Conservation (phyloP, 2,888 invertebrate genomes). For the Cordilura impudica region DNA sequence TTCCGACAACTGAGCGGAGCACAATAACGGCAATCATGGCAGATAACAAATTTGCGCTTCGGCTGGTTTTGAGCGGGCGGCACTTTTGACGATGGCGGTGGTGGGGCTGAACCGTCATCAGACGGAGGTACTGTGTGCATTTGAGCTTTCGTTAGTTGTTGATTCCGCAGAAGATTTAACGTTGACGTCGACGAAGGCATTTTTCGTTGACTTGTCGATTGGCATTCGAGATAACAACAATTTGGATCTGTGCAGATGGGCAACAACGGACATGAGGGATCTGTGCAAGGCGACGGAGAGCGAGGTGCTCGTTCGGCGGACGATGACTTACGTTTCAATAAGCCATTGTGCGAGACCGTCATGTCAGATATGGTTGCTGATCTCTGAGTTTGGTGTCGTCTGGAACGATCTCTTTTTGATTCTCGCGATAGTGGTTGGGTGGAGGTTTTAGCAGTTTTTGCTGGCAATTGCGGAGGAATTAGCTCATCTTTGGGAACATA, state of each 20-base stretch:
- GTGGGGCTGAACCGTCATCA: conserved; percentile 68
- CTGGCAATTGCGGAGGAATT: conserved; percentile 63
- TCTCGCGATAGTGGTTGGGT: conserved; percentile 63
- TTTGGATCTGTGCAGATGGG: conserved; percentile 78
- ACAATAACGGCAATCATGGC: conserved; percentile 76
- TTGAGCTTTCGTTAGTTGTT: conserved; percentile 71
- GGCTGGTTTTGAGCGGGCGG: conserved; percentile 65
- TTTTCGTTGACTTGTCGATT: conserved; percentile 63
- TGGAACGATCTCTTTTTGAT: conserved; percentile 75
- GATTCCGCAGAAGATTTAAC: conserved; percentile 72
- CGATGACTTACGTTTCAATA: conserved; percentile 75
- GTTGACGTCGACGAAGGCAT: conserved; percentile 68
- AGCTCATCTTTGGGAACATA: conserved; percentile 74
- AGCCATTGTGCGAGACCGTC: conserved; percentile 71
- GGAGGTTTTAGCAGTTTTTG: conserved; percentile 60
- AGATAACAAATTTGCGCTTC: conserved; percentile 70
- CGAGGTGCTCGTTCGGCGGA: conserved; percentile 77
- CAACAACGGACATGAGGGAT: conserved; percentile 77
- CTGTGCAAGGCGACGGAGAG: conserved; percentile 77
- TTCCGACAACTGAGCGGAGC: conserved; percentile 77
- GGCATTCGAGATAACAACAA: conserved; percentile 76
- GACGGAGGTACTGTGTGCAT: conserved; percentile 73
- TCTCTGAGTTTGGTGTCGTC: conserved; percentile 77
- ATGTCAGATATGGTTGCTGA: conserved; percentile 78
- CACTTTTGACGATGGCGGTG: conserved; percentile 66